These are phyloP conservation scores for Chaetura pelagica DNA, from an alignment of 2,113 vertebrate genomes.

Conservation along the genomic window DNA sequence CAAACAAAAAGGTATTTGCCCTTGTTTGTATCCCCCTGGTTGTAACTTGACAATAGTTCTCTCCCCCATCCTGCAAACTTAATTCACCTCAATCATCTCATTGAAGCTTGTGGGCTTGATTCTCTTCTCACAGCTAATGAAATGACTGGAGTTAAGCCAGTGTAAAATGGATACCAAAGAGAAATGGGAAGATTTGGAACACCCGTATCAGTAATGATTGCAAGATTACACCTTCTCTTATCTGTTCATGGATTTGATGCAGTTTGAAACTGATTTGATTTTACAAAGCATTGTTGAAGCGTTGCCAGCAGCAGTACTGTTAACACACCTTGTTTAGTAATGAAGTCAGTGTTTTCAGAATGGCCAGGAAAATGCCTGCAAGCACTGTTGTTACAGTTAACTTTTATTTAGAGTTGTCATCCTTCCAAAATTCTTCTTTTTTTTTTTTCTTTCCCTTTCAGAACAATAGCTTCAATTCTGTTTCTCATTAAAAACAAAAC, in stretches of 20 bases:
- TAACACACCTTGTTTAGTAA: slow-evolving; percentile 58
- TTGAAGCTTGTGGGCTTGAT: neutral
- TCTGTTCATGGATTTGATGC: slow-evolving; percentile 36
- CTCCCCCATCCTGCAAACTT: neutral
- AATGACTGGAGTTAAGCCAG: slow-evolving; percentile 37
- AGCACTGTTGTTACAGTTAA: slow-evolving; percentile 58
- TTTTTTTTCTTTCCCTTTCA: neutral
- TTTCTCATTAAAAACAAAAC: slow-evolving; percentile 58
- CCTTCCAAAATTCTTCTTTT: slow-evolving; percentile 16
- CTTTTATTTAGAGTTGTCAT: slow-evolving; percentile 62
- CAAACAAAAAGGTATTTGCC: neutral
- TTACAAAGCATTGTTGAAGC: slow-evolving; percentile 5
- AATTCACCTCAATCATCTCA: neutral
- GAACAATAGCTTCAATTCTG: slow-evolving; percentile 60
- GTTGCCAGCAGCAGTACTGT: slow-evolving; percentile 1
- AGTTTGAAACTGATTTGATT: slow-evolving; percentile 17
- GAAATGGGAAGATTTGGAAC: neutral
- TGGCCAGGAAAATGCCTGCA: slow-evolving; percentile 46
- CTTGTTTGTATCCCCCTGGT: neutral
- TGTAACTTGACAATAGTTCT: neutral
- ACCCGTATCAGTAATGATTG: neutral
- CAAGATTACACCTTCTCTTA: slow-evolving; percentile 42
- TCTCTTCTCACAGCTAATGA: neutral
- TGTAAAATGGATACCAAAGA: neutral
- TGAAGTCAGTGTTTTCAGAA: slow-evolving; percentile 51